Base-by-base conservation (phyloP, 2,113 vertebrate genomes). In the Chloebia gouldiae region DNA sequence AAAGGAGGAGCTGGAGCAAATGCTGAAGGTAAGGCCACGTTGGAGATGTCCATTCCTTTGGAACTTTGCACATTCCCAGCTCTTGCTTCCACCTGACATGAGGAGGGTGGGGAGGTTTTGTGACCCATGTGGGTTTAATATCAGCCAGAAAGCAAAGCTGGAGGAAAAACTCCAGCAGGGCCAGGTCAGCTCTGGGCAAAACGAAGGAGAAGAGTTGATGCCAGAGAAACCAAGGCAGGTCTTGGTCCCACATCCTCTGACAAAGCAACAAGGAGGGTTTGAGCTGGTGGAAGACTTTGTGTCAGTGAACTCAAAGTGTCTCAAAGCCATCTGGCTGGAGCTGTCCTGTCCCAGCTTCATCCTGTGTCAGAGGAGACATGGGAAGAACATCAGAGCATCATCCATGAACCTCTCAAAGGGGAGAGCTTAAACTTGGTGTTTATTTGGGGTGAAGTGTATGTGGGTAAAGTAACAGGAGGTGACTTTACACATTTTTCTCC, bases 81-180 rank as follows among this genome's bases (percentile, higher is more conserved):
- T 72, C 66, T 31, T 13, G 0, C 47, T 37, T 9, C 10, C 18
- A 19, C 13, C 8, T 0, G 0, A 2, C 0, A 0, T 25, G 70
- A 35, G 18, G 78, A 68, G 40, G n/a, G 25, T 27, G 54, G 10
- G 16, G 54, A 68, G 24, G 21, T 3, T 56, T 22, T 39, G 35
- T 35, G 60, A 23, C 51, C 69, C 24, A 9, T 0, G 0, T 10
- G 39, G 25, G 19, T 49, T 88, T 56, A 15, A 8, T 10, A 22
- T 14, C 24, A 42, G 5, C 51, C 45, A 45, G 66, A 35, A 90
- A 18, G 10, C 5, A 12, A 72, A 82, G 61, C 28, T 39, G 31
- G 28, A 72, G 63, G 30, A 72, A 66, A 68, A 93, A 72, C 39
- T 65, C 61, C 22, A 8, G 30, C 15, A 8, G 21, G 14, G 77